Conservation (phyloP, 2,797 vertebrate genomes). For the Macroramphosus scolopax region DNA sequence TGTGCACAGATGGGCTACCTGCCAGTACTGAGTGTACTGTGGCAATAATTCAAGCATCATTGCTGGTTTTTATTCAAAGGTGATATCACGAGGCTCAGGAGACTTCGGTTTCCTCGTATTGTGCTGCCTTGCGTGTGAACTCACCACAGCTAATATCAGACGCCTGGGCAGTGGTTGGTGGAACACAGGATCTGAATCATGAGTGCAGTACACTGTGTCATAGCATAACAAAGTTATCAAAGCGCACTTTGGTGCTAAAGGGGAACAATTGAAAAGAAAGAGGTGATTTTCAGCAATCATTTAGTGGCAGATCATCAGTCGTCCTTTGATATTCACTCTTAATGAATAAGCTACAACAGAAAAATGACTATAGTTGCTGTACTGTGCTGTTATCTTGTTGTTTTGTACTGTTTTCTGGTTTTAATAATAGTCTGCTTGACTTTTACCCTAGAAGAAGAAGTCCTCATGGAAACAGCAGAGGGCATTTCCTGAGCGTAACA, state of each 20-base stretch:
- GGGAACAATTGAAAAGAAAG: neutral
- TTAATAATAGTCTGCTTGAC: slow-evolving; percentile 41
- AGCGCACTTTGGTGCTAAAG: neutral
- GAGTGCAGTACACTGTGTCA: slow-evolving; percentile 48
- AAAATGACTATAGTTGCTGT: too few relatives aligned
- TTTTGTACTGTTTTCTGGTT: slow-evolving; percentile 18
- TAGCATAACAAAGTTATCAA: slow-evolving; percentile 41
- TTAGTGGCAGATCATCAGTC: too few relatives aligned
- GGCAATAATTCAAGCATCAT: slow-evolving; percentile 26
- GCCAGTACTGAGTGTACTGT: slow-evolving; percentile 6
- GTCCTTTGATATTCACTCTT: too few relatives aligned
- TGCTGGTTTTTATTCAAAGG: slow-evolving; percentile 29
- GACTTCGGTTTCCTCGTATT: slow-evolving; percentile 63
- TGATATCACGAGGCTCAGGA: slow-evolving; percentile 53
- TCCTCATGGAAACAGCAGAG: slow-evolving; percentile 53
- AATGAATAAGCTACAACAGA: too few relatives aligned
- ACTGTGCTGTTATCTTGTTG: neutral
- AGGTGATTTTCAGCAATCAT: too few relatives aligned
- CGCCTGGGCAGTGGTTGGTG: slow-evolving; percentile 27
- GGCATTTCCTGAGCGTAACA: slow-evolving; percentile 71
- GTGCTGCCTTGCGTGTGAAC: slow-evolving; percentile 49
- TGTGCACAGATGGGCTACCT: slow-evolving; percentile 1
- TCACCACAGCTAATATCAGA: slow-evolving; percentile 33
- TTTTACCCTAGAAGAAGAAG: slow-evolving; percentile 49
- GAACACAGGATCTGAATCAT: slow-evolving; percentile 61